Conservation (phyloP, 2,797 vertebrate species). For the Euphonia xanthogaster region DNA sequence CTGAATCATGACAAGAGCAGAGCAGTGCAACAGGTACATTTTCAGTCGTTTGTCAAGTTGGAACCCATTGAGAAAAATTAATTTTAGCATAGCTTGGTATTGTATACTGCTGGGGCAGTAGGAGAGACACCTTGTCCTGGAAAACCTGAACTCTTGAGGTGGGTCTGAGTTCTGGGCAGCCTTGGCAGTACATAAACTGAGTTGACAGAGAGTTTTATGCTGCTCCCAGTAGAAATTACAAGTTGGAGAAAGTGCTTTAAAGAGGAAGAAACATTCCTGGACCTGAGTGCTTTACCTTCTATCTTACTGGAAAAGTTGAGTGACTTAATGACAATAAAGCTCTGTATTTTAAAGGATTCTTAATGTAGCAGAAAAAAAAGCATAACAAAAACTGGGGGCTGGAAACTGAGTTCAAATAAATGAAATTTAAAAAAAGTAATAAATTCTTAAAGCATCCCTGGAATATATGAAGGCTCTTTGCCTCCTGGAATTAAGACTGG, state of each 20-base stretch:
- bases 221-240: not conserved
- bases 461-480: not conserved
- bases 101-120: not conserved
- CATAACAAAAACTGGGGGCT: not conserved
- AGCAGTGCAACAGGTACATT: not conserved
- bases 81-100: not conserved
- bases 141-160: not conserved
- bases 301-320: not conserved
- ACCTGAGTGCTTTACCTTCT: not conserved
- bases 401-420: not conserved
- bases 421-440: not conserved
- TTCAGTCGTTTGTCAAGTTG: not conserved
- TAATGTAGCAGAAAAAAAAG: not conserved
- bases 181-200: not conserved
- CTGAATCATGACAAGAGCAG: not conserved
- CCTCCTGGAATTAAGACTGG: not conserved
- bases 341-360: not conserved
- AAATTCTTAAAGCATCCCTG: not conserved
- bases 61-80: not conserved
- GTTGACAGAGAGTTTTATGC: not conserved
- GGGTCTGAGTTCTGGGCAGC: not conserved
- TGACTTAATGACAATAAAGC: not conserved
- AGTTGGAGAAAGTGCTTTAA: not conserved
- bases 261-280: not conserved
- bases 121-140: not conserved